A percentile compares a stretch with the other conserved stretches of the same genome.
These are phyloP conservation scores for Acanthurus lineatus DNA, from an alignment of 2,797 vertebrate genomes.

Conservation along the genomic window DNA sequence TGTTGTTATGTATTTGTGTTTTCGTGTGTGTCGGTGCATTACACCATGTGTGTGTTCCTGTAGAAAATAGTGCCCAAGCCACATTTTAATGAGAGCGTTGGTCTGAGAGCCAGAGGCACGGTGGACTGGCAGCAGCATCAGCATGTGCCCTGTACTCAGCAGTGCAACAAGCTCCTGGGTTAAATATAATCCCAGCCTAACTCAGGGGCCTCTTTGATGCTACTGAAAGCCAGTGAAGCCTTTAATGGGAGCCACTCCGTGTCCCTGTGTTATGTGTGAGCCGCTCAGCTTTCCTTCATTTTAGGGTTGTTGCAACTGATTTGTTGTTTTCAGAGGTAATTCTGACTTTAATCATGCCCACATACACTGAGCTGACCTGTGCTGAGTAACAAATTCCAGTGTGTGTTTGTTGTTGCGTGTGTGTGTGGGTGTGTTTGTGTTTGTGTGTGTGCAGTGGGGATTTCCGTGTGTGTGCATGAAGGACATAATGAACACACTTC, in stretches of 20 bases:
- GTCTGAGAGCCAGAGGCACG: constrained; percentile 71
- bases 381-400: constrained; percentile 11
- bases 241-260: constrained; percentile 83
- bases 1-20: constrained; percentile 48
- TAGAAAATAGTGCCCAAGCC: constrained; percentile 63
- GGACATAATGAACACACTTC: constrained; percentile 25
- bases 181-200: constrained; percentile 85
- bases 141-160: constrained; percentile 67
- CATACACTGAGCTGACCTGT: constrained; percentile 50
- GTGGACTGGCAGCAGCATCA: constrained; percentile 61
- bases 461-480: background rate
- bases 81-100: constrained; percentile 74
- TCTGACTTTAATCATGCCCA: constrained; percentile 70
- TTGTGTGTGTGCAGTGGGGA: background rate
- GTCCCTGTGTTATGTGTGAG: constrained; percentile 69
- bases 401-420: background rate
- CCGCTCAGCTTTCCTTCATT: constrained; percentile 55
- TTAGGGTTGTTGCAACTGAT: constrained; percentile 68
- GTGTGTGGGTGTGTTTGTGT: constrained; percentile 1
- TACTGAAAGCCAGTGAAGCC: constrained; percentile 83
- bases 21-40: constrained; percentile 45
- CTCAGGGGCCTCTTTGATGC: constrained; percentile 83
- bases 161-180: constrained; percentile 71
- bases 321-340: constrained; percentile 74
- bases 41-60: constrained; percentile 62